phyloP scores from a whole-genome alignment of 2,797 vertebrate genomes.

The Echiichthys vipera region DNA sequence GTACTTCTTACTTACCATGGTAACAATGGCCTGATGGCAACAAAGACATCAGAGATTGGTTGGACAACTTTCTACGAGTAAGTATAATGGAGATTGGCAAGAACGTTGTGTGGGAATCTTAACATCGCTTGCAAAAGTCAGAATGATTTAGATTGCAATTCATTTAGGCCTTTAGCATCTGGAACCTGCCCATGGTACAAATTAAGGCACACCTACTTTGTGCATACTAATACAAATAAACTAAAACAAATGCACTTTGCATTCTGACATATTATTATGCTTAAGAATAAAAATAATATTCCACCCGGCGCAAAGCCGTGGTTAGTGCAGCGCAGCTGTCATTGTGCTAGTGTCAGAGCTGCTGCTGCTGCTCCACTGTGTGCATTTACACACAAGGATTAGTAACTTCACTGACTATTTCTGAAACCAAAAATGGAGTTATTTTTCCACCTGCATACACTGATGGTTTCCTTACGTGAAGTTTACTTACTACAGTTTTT shows the following conservation, averaged over 20 bases:
- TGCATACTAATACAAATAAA: slow-evolving; percentile 34
- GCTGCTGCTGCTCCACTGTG: too few species aligned
- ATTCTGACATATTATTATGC: too few species aligned
- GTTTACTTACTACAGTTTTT: too few species aligned
- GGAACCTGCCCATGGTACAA: slow-evolving; percentile 23
- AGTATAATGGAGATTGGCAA: slow-evolving; percentile 76
- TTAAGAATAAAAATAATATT: too few species aligned
- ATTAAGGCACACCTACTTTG: slow-evolving; percentile 27
- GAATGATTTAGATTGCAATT: slow-evolving; percentile 24
- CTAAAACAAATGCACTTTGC: slow-evolving; percentile 29
- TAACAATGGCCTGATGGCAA: slow-evolving; percentile 95
- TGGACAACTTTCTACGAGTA: slow-evolving; percentile 99
- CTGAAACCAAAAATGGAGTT: too few species aligned
- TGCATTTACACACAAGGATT: too few species aligned
- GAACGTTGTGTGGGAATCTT: slow-evolving; percentile 14
- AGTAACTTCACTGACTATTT: too few species aligned
- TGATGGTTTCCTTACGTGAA: too few species aligned
- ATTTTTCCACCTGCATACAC: too few species aligned
- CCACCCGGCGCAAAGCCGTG: too few species aligned
- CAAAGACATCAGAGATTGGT: slow-evolving; percentile 95
- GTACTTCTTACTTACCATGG: slow-evolving; percentile 97
- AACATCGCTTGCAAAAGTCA: slow-evolving; percentile 9
- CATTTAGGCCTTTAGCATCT: slow-evolving; percentile 17
- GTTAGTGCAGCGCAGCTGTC: too few species aligned
- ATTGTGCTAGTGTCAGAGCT: too few species aligned